Evolutionary conservation across 2,113 vertebrate species (phyloP), one percentile per base, ranked within the genome.

Genomic region (Phyllostomus hastatus): DNA sequence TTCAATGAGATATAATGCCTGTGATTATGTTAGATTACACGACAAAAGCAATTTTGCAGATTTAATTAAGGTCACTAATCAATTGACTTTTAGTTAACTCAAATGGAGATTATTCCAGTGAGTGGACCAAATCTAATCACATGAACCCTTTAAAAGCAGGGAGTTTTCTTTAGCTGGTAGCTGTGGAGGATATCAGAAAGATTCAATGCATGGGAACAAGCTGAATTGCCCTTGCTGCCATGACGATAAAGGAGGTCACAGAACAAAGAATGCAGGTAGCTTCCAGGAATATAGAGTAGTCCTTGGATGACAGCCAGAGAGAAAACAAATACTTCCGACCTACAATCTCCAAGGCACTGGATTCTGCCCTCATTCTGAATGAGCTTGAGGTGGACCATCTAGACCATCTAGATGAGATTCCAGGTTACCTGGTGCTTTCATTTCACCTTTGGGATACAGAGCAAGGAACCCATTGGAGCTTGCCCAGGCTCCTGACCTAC

Each of bases 11-110:
- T 82, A 38, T 48, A 48, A 83, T 72, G 24, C 7, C 59, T 88
- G 19, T 59, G 66, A 76, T 91, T 59, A 72, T 66, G 69, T 52
- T 95, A 66, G 19, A 16, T 88, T 88, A 69, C 38, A 84, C 31
- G 20, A 50, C 28, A 95, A 66, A 80, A 61, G 7, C 0, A 14
- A 33, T 52, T 92, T 88, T 85, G 31, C 10, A 76, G 82, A 46
- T 82, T 86, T 91, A 90, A 90, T 91, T 90, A 95, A 88, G 46
- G n/a, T 64, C 85, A 69, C 33, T 88, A 84, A 66, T 84, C n/a
- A 52, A 64, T 33, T 94, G 85, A 90, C 31, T 72, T 87, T 87
- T 59, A 88, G 22, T 81, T 94, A 66, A 83, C 79, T 43, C 82
- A 89, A 95, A 88, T 16, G 20, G 38, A 90, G 57, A 67, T 80